phyloP scores from a whole-genome alignment of 2,113 vertebrate genomes.

The Pteronura brasiliensis region DNA sequence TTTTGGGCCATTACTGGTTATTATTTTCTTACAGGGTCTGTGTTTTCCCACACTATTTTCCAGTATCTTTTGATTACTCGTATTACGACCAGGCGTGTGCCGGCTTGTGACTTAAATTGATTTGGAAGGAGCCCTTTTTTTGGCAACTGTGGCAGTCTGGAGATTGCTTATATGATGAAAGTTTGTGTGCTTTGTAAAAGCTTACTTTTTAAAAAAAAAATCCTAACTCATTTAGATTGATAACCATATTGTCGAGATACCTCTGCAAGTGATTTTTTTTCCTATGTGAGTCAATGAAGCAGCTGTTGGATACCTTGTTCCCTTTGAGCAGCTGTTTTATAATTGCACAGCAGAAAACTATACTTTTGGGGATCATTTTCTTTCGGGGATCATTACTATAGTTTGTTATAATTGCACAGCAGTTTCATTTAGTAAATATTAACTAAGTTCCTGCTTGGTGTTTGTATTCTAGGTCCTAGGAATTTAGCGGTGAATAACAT shows the following conservation, averaged over 20 bases:
- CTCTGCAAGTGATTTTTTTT: background rate
- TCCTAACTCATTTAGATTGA: background rate
- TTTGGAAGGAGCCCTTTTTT: background rate
- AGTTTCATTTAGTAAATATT: background rate
- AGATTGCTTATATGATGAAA: background rate
- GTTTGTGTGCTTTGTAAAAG: background rate
- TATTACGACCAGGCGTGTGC: background rate
- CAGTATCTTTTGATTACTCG: background rate
- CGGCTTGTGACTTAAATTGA: background rate
- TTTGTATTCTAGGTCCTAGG: background rate
- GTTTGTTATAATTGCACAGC: background rate
- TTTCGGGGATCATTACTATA: background rate
- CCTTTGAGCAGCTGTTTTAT: background rate
- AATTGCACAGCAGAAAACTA: background rate
- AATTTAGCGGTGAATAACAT: background rate
- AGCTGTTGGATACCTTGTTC: background rate
- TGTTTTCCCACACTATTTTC: background rate
- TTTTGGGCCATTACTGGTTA: background rate
- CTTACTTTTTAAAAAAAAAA: background rate
- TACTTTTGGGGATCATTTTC: background rate
- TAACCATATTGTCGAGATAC: background rate
- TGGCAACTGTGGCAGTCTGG: background rate
- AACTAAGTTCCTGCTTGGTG: background rate
- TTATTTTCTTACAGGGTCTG: background rate
- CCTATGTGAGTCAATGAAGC: background rate